Conservation (phyloP, 1,140 invertebrate species). For the Copidosoma floridanum region DNA sequence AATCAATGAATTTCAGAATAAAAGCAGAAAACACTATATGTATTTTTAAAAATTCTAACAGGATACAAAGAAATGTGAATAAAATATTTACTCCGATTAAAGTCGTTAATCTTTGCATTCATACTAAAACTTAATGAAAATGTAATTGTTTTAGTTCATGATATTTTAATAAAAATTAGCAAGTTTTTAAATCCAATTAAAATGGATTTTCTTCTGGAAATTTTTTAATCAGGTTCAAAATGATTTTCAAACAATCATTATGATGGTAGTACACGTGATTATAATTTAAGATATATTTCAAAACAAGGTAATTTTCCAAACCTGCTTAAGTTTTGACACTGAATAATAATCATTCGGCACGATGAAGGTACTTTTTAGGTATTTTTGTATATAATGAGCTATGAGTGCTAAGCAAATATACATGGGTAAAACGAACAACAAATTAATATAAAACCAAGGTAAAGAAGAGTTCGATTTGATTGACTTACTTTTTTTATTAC, state of each 20-base stretch:
- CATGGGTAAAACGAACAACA: conserved; percentile 27
- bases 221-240: conserved; percentile 48
- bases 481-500: conserved; percentile 10
- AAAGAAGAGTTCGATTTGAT: conserved; percentile 24
- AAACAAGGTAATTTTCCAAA: too few species aligned
- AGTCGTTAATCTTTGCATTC: too few species aligned
- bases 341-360: conserved; percentile 15
- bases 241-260: conserved; percentile 43
- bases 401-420: conserved; percentile 24
- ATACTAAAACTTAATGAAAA: too few species aligned
- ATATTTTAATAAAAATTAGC: neutral
- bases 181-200: too few species aligned
- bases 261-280: conserved; percentile 48
- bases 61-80: neutral
- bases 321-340: too few species aligned
- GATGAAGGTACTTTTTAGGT: conserved; percentile 20
- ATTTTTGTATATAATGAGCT: conserved; percentile 5
- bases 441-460: conserved; percentile 26
- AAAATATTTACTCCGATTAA: too few species aligned
- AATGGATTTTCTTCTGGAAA: conserved; percentile 39
- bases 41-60: conserved; percentile 12
- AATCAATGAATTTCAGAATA: conserved; percentile 20
- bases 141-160: conserved; percentile 27
- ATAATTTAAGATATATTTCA: conserved; percentile 45
- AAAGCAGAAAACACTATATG: conserved; percentile 6